Evolutionary conservation across 2,113 vertebrate genomes (phyloP).

Genomic region (Gasterosteus nipponicus): DNA sequence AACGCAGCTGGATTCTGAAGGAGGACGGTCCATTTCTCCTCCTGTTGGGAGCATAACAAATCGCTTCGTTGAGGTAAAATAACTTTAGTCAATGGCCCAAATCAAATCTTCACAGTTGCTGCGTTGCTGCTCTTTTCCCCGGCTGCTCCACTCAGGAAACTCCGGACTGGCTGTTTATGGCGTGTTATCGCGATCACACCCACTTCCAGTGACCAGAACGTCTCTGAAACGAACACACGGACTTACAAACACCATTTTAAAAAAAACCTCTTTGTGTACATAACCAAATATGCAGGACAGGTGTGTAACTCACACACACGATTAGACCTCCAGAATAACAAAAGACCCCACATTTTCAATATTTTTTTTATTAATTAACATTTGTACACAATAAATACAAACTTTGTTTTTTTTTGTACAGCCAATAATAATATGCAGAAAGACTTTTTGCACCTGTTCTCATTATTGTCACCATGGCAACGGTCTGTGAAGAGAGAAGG

Average conservation of each 20-base stretch:
- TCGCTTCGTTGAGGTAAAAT: background rate
- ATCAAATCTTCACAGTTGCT: background rate
- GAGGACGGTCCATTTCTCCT: slow-evolving; percentile 24
- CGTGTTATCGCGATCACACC: slow-evolving; percentile 55
- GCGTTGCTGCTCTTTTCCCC: slow-evolving; percentile 15
- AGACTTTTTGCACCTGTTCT: slow-evolving; percentile 84
- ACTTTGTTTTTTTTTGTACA: slow-evolving; percentile 94
- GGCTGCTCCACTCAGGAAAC: slow-evolving; percentile 67
- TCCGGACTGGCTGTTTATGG: slow-evolving; percentile 40
- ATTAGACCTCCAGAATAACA: background rate
- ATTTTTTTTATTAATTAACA: slow-evolving; percentile 98
- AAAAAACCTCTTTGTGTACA: background rate
- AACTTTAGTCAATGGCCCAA: background rate
- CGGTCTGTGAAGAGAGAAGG: slow-evolving; percentile 70
- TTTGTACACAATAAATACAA: slow-evolving; percentile 99
- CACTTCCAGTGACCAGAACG: slow-evolving; percentile 27
- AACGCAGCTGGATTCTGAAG: slow-evolving; percentile 60
- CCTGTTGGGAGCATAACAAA: background rate
- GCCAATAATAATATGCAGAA: slow-evolving; percentile 91
- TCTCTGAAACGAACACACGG: background rate
- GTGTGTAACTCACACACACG: slow-evolving; percentile 6
- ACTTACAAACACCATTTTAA: background rate
- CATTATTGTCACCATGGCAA: slow-evolving; percentile 85
- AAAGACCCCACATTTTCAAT: slow-evolving; percentile 48
- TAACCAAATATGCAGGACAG: slow-evolving; percentile 7